These are phyloP conservation scores for Heliconius erato DNA, from an alignment of 2,888 invertebrate species.

Conservation along the genomic window DNA sequence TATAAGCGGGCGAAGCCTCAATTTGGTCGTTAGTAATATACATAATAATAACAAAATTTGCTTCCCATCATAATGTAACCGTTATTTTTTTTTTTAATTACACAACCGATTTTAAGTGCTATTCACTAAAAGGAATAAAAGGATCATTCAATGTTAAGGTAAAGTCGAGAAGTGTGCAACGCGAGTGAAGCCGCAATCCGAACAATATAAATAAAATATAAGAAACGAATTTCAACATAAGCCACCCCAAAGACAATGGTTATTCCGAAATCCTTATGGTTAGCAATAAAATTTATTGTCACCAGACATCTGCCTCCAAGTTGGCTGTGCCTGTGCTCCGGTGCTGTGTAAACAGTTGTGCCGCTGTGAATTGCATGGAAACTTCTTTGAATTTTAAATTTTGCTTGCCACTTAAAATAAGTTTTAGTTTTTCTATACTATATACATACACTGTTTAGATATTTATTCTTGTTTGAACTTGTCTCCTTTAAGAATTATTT, in stretches of 20 bases:
- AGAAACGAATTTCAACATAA: background rate
- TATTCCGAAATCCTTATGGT: constrained; percentile 80
- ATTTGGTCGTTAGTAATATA: too few species aligned
- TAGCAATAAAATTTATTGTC: constrained; percentile 85
- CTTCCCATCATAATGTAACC: too few species aligned
- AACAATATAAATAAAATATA: constrained; percentile 1
- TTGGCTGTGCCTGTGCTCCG: constrained; percentile 19
- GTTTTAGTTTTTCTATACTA: background rate
- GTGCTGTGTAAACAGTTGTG: constrained; percentile 43
- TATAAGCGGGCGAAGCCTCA: too few species aligned
- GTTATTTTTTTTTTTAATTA: too few species aligned
- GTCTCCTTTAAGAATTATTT: too few species aligned
- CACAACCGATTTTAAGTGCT: too few species aligned
- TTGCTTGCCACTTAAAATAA: constrained; percentile 24
- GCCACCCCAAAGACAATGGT: constrained; percentile 51
- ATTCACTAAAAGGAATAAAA: too few species aligned
- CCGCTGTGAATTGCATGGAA: constrained; percentile 19
- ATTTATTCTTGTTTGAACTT: too few species aligned
- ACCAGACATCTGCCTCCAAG: constrained; percentile 80
- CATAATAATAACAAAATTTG: too few species aligned
- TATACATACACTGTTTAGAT: background rate
- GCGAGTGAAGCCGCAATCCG: background rate
- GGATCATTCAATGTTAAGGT: too few species aligned
- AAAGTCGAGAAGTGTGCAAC: background rate
- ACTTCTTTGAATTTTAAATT: constrained; percentile 46